A percentile compares a stretch with the other conserved stretches of the same genome.
Conservation (phyloP, 1,140 invertebrate species). For the Calosoma granatense region DNA sequence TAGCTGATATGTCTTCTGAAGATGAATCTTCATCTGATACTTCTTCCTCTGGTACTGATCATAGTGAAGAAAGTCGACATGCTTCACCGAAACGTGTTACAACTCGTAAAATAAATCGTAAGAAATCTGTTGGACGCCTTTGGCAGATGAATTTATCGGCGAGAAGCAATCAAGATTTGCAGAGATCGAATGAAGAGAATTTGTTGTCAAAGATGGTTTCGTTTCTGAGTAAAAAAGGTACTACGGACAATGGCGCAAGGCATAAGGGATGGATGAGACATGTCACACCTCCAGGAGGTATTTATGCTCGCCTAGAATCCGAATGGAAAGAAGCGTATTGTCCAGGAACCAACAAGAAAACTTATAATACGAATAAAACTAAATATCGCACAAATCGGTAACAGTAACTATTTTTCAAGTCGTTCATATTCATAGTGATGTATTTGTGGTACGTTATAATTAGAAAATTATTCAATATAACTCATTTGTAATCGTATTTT, state of each 20-base stretch:
- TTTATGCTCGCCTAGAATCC: constrained; percentile 56
- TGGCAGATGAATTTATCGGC: constrained; percentile 64
- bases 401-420: neutral
- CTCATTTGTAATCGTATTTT: no score
- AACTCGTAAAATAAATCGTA: neutral
- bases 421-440: no score
- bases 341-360: constrained; percentile 7
- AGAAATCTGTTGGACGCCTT: constrained; percentile 37
- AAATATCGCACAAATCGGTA: neutral
- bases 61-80: constrained; percentile 5
- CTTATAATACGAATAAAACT: neutral
- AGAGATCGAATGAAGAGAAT: constrained; percentile 69
- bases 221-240: constrained; percentile 35
- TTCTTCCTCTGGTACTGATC: neutral
- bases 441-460: no score
- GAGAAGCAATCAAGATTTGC: constrained; percentile 74
- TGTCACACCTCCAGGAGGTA: constrained; percentile 40
- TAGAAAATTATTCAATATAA: no score
- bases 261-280: constrained; percentile 22
- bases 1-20: neutral
- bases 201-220: constrained; percentile 59
- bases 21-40: neutral
- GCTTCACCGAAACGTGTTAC: neutral
- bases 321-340: constrained; percentile 55
- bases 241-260: constrained; percentile 20